Evolutionary conservation across 30 jellyfish, hydroid and myxozoan species (phyloP), one percentile per base, ranked within the genome.

Genomic region (Chrysaora quinquecirrha): DNA sequence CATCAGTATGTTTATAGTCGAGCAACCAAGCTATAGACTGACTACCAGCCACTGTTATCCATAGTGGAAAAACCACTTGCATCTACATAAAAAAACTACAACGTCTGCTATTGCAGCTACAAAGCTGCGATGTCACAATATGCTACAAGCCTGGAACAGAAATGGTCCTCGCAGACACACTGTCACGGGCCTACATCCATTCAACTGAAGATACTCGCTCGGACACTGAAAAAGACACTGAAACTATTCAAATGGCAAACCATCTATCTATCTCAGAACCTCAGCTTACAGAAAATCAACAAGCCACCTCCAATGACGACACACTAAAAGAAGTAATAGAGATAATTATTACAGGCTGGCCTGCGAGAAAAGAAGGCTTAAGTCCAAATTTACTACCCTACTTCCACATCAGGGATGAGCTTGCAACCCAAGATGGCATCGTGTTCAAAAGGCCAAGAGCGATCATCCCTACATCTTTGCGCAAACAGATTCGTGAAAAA

Each of bases 101-200:
- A 43, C 58, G 58, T 43, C 58, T 43, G 58, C 58, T 43, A 43
- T 43, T 43, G 58, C 58, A 43, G 58, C 58, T 43, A 43, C 58
- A 43, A 43, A 43, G 58, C 58, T 43, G 16, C 58, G 16, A 43
- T 43, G 58, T 43, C 58, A 43, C 58, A 43, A 43, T 43, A 43
- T 16, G 58, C 58, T 43, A 43, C 58, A 43, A 43, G 58, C 58
- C 58, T 43, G 58, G 12, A 43, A 43, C 58, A 43, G 58, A 43
- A 43, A 43, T 43, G 58, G 58, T 43, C 58, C 58, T 43, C 16
- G 58, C 58, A 43, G 58, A 43, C 58, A 43, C 58, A 43, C 58
- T 43, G 58, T 43, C 58, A 43, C 58, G 16, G 58, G 58, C 58
- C 58, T 43, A 43, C 58, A 43, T 43, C 58, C 58, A 6, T 9